Evolutionary conservation across 23 tunicate genomes (phyloP).

Genomic region (Oikopleura albicans): DNA sequence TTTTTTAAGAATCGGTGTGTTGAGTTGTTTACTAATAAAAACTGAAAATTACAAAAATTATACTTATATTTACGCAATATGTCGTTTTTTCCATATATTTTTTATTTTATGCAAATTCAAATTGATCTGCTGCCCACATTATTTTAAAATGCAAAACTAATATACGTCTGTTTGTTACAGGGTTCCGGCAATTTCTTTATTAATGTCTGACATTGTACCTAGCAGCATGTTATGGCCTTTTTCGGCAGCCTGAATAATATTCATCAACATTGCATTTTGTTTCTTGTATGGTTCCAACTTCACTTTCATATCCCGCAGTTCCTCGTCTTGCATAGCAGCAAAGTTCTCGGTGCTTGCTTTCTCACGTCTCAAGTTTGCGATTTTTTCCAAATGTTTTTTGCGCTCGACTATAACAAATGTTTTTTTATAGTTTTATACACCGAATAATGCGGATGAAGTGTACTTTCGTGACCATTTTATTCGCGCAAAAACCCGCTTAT

Average conservation of each 20-base stretch:
- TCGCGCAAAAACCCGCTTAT: neutral
- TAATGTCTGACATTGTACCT: neutral
- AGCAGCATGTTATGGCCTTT: conserved; percentile 11
- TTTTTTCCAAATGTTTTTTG: neutral
- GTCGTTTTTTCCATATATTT: too few relatives aligned
- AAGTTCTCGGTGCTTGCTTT: neutral
- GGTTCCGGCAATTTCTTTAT: neutral
- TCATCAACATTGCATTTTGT: conserved; percentile 18
- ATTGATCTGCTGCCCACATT: too few relatives aligned
- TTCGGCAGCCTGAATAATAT: neutral
- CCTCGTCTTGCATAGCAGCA: neutral
- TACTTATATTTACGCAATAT: too few relatives aligned
- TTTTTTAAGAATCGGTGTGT: too few relatives aligned
- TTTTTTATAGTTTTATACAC: too few relatives aligned
- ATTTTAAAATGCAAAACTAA: too few relatives aligned
- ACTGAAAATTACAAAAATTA: too few relatives aligned
- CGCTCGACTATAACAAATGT: too few relatives aligned
- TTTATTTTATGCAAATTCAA: too few relatives aligned
- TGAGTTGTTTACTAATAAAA: too few relatives aligned
- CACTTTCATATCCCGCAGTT: neutral
- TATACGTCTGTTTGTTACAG: neutral
- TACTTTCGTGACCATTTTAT: too few relatives aligned
- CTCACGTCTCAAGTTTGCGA: neutral
- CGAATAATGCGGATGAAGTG: too few relatives aligned
- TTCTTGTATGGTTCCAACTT: neutral